A percentile compares a stretch with the other conserved stretches of the same genome.
Evolutionary conservation across 2,888 invertebrate species (phyloP).

Genomic region (Adineta ricciae): DNA sequence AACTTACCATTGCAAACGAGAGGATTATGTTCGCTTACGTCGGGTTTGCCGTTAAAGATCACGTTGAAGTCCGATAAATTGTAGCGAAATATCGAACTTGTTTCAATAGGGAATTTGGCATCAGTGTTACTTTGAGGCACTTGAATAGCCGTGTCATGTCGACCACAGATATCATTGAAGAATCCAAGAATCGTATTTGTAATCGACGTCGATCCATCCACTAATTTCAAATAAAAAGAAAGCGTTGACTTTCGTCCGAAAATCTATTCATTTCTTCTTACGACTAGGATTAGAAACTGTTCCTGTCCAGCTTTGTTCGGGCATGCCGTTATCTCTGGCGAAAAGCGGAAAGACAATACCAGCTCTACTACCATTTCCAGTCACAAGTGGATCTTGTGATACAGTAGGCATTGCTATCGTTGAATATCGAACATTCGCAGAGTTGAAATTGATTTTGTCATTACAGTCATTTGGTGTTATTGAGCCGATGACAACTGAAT

Average conservation of each 20-base stretch:
- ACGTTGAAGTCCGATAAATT: slow-evolving; percentile 37
- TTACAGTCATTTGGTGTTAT: slow-evolving; percentile 36
- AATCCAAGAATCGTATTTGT: slow-evolving; percentile 22
- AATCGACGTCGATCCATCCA: slow-evolving; percentile 38
- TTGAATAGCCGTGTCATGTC: slow-evolving; percentile 37
- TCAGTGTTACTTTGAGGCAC: slow-evolving; percentile 41
- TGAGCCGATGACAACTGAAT: slow-evolving; percentile 41
- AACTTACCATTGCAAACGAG: slow-evolving; percentile 37
- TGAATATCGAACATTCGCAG: neutral
- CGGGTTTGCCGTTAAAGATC: slow-evolving; percentile 40
- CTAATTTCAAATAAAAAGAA: too few relatives aligned
- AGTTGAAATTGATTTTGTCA: slow-evolving; percentile 32
- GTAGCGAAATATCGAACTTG: slow-evolving; percentile 26
- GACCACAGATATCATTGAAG: slow-evolving; percentile 1
- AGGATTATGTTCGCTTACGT: too few relatives aligned
- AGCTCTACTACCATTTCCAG: neutral
- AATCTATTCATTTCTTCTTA: slow-evolving; percentile 36
- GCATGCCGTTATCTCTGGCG: slow-evolving; percentile 39
- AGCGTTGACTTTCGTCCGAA: too few relatives aligned
- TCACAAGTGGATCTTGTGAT: neutral
- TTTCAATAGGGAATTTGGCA: slow-evolving; percentile 39
- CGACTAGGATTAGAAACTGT: neutral
- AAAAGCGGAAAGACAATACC: slow-evolving; percentile 31
- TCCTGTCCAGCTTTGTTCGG: slow-evolving; percentile 39
- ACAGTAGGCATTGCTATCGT: neutral